Base-by-base conservation (phyloP, 2,888 invertebrate genomes). In the Orthosia gothica region DNA sequence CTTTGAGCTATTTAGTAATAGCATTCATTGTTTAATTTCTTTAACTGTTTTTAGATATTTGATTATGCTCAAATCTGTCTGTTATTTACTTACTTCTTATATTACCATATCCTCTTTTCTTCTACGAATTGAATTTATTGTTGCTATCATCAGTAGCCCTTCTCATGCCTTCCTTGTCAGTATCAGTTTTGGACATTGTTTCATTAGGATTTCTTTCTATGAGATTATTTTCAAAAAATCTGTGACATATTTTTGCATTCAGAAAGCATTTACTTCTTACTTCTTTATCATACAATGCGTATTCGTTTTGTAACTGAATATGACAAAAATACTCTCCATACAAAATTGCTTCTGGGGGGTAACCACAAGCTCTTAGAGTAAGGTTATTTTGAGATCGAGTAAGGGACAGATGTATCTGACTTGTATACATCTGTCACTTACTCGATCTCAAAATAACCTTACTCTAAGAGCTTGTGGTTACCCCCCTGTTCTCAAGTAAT, bases 401-500 rank as follows among this genome's bases (percentile, higher is more conserved):
- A n/a, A n/a, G n/a, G n/a, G n/a, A n/a, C n/a, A n/a, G n/a, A n/a
- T n/a, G n/a, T n/a, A n/a, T n/a, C n/a, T n/a, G n/a, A n/a, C n/a
- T n/a, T n/a, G n/a, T n/a, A n/a, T n/a, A n/a, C n/a, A n/a, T n/a
- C n/a, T n/a, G n/a, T n/a, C n/a, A n/a, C n/a, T n/a, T n/a, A n/a
- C n/a, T n/a, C n/a, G n/a, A n/a, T n/a, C n/a, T n/a, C n/a, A n/a
- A n/a, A n/a, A n/a, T n/a, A n/a, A n/a, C n/a, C n/a, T n/a, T n/a
- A n/a, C n/a, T n/a, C n/a, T n/a, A n/a, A n/a, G n/a, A n/a, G n/a
- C n/a, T n/a, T n/a, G n/a, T n/a, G n/a, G n/a, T n/a, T n/a, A n/a
- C n/a, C n/a, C n/a, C 5, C 47, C 32, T 3, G 50, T 65, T 61
- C 62, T 26, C 67, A 57, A 64, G 67, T 64, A 72, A 80, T 74